Base-by-base conservation (phyloP, 2,888 invertebrate genomes). In the Emmelina monodactyla region DNA sequence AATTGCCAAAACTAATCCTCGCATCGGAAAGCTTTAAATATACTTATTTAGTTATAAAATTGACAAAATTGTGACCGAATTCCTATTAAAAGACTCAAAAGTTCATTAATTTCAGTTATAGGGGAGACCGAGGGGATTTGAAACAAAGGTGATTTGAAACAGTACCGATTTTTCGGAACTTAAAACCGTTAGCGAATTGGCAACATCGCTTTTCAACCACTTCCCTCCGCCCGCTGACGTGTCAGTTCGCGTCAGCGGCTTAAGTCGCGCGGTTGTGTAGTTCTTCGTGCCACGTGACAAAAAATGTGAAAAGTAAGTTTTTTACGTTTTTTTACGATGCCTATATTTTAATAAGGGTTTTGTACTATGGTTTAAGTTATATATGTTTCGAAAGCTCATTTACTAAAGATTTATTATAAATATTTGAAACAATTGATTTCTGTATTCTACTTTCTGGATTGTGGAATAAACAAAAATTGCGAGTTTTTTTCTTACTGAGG, bases 141-240 rank as follows among this genome's bases (percentile, higher is more conserved):
- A 33, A 33, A 37, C 33, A 33, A n/a, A 37, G 33, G 22, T 31
- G 36, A 32, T 28, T 33, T 33, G 33, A 33, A 33, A 30, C 37
- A 33, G 37, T 22, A 29, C 14, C 12, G 32, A 32, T 29, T 29
- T 4, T 14, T 29, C 14, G 22, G 25, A 37, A 40, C 35, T 37
- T 31, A 37, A 33, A 37, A 40, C 40, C 33, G 40, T 37, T 33
- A 37, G 37, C 33, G 35, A 37, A 32, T 33, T 37, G 40, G 33
- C 33, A 40, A 40, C 31, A 28, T 37, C 37, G 35, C 36, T 32
- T 28, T 33, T 33, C 22, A 37, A 33, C 15, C 29, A 33, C 30
- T 33, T 37, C 12, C 22, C 30, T 29, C 22, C 37, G 30, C 29
- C 29, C 22, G 22, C 35, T 15, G 19, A 16, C 31, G 11, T 22